Conservation (phyloP, 2,888 invertebrate genomes). For the Agriotes lineatus region DNA sequence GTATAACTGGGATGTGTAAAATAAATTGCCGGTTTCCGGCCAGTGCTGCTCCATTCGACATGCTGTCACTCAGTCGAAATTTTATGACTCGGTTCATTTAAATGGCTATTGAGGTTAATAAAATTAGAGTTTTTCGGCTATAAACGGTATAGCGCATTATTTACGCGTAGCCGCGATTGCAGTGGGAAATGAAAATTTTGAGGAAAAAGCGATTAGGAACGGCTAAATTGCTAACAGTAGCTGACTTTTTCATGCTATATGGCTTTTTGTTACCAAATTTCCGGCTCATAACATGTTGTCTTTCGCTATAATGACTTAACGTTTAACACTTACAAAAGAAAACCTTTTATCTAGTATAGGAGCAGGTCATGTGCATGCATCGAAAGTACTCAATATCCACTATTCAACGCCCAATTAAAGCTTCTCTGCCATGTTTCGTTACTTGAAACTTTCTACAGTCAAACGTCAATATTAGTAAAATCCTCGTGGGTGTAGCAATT, state of each 20-base stretch:
- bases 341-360: too few species aligned
- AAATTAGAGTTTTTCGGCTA: slow-evolving; percentile 16
- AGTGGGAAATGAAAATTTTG: background rate
- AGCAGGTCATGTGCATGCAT: too few species aligned
- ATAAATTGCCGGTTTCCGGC: slow-evolving; percentile 24
- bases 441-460: background rate
- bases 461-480: background rate
- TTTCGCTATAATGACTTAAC: too few species aligned
- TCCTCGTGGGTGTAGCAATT: background rate
- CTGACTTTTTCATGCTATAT: background rate
- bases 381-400: too few species aligned
- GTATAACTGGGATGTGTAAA: slow-evolving; percentile 11
- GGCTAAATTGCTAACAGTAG: background rate
- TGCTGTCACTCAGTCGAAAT: slow-evolving; percentile 10
- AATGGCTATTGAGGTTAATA: slow-evolving; percentile 29
- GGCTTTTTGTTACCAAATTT: background rate
- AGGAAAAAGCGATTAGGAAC: slow-evolving; percentile 21
- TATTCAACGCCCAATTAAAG: too few species aligned
- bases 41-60: slow-evolving; percentile 1
- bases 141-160: slow-evolving; percentile 25
- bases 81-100: slow-evolving; percentile 23
- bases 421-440: too few species aligned
- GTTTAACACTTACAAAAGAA: too few species aligned
- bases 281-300: background rate
- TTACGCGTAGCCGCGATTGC: slow-evolving; percentile 2